Evolutionary conservation across 2,888 invertebrate genomes (phyloP), one percentile per base, ranked within the genome.

Genomic region (Pantelozetes paolii): DNA sequence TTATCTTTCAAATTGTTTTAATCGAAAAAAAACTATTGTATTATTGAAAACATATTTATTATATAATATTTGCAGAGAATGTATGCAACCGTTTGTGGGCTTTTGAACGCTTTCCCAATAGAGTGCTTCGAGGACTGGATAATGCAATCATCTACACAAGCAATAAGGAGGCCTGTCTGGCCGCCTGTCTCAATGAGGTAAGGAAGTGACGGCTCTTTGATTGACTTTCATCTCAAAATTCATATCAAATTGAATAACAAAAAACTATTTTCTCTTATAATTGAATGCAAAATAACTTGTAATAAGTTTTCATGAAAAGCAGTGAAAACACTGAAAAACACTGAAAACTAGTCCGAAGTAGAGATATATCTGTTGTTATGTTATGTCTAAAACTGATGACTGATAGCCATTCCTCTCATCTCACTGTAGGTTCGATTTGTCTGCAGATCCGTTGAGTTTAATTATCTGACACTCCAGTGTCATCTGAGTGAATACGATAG

Each of bases 91-190:
- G 94, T 76, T 93, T 94, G 45, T 94, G 94, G 94, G 87, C 93
- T 54, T 94, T 95, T 83, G 94, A 95, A 83, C 86, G 94, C 67
- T 91, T 94, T 57, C 94, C 94, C 3, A 94, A 94, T 82, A 93
- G 93, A 83, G 90, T 93, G 84, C 89, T 94, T 75, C 87, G 92
- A 50, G 93, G 93, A 0, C 85, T 92, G 79, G 94, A 94, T 85
- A 93, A 94, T 81, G 92, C 93, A 48, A 86, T 94, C 76, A 92
- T 94, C 82, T 94, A 93, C 83, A 92, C 94, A 1, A 92, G 93
- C 69, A 93, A 94, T 75, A 94, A 94, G 83, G 94, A 94, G 84
- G 92, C 93, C 76, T 95, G 94, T 81, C 85, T 94, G 36, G 91
- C 94, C 32, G 92, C 94, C 54, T 95, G 94, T 82, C 85, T 94